A percentile compares a stretch with the other conserved stretches of the same genome.
These are phyloP conservation scores for Limnodromus scolopaceus DNA, from an alignment of 2,797 vertebrate species.

Conservation along the genomic window DNA sequence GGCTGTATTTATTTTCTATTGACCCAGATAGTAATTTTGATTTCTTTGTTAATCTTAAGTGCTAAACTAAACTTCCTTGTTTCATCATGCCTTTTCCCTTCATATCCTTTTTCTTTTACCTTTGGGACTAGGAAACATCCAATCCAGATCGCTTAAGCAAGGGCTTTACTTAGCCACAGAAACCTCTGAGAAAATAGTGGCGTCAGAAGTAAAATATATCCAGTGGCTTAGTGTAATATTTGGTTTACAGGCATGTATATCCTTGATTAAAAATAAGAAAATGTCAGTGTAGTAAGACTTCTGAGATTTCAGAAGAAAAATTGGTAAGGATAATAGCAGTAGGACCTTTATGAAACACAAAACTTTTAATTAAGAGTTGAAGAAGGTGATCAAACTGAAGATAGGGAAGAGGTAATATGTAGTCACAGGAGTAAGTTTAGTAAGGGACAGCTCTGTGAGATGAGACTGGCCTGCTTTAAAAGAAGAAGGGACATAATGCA, in stretches of 20 bases:
- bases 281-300: neutral
- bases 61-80: neutral
- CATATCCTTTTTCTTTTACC: neutral
- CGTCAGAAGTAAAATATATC: neutral
- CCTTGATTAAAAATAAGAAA: neutral
- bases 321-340: neutral
- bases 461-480: neutral
- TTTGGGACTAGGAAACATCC: neutral
- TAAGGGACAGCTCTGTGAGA: neutral
- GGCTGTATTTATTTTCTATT: neutral
- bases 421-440: neutral
- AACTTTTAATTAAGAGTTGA: neutral
- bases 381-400: neutral
- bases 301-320: neutral
- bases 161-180: neutral
- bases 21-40: neutral
- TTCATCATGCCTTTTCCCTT: neutral
- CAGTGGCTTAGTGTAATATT: neutral
- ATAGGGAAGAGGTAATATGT: neutral
- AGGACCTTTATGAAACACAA: neutral
- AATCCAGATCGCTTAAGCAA: neutral
- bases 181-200: neutral
- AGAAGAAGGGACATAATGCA: neutral
- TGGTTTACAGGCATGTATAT: neutral
- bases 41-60: neutral